Conservation (phyloP, 2,888 invertebrate genomes). For the Caenorhabditis auriculariae region DNA sequence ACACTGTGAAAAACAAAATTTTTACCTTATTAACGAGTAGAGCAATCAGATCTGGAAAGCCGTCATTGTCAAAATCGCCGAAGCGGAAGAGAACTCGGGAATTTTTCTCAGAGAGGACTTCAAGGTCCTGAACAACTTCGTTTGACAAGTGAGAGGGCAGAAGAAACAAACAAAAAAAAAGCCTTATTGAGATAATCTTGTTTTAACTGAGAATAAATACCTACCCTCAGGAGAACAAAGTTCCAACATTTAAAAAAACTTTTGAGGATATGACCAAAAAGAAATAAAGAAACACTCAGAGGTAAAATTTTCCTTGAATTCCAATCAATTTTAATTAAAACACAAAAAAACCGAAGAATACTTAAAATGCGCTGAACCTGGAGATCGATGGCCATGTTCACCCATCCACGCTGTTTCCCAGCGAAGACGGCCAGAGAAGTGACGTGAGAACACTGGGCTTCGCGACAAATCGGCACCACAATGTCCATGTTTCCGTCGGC, state of each 20-base stretch:
- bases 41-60: constrained; percentile 57
- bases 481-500: constrained; percentile 52
- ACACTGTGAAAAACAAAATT: not conserved
- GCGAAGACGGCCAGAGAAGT: constrained; percentile 17
- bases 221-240: too few species aligned
- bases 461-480: constrained; percentile 51
- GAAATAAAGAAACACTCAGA: constrained; percentile 2
- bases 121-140: constrained; percentile 6
- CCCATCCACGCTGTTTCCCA: constrained; percentile 18
- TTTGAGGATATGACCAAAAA: not conserved
- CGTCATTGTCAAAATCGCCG: constrained; percentile 58
- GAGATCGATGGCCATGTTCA: constrained; percentile 34
- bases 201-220: not conserved
- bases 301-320: too few species aligned
- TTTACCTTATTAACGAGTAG: constrained; percentile 14
- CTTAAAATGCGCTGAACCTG: too few species aligned
- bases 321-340: too few species aligned
- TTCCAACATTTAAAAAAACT: too few species aligned
- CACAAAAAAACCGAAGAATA: too few species aligned
- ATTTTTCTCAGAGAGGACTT: constrained; percentile 14
- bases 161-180: not conserved
- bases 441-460: constrained; percentile 28
- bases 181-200: not conserved
- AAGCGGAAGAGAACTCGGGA: constrained; percentile 50
- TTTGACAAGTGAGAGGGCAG: not conserved